Evolutionary conservation across 2,888 invertebrate species (phyloP), one percentile per base, ranked within the genome.

Genomic region (Labia minor): DNA sequence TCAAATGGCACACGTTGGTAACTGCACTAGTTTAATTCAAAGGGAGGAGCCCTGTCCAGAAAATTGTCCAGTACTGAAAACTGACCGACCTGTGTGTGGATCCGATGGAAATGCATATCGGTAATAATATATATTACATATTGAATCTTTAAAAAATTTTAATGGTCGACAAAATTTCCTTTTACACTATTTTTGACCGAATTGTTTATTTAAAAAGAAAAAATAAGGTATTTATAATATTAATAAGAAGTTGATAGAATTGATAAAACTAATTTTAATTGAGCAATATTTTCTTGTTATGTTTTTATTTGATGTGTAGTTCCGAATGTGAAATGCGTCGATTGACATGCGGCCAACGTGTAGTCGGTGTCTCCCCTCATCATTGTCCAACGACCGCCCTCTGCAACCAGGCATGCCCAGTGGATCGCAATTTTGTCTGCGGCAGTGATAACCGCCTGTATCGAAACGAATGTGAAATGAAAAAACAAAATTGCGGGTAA

Each of bases 401-500:
- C 37, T 94, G 94, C 78, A 85, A 88, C 73, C 78, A 80, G 4
- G 82, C 84, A 65, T 90, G 90, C 74, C 84, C 85, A 68, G 85
- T 85, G 19, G 83, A 86, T n/a, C 86, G 86, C 70, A 78, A 83
- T 71, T 92, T 91, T 75, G 90, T 93, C 65, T 94, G 94, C 76
- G 92, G 91, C 37, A 92, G 92, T 8, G 93, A 94, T 78, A 92
- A 91, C 78, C 86, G 91, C 75, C 89, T 94, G 76, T 93, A 94
- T 78, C 86, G 88, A 74, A 92, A 89, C 77, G 90, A 92, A 78
- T 94, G 94, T 75, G 86, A 92, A 76, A 94, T 94, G 93, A 90
- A 89, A 77, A 86, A 89, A 76, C 89, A 89, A 75, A 93, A 93
- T 76, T 94, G 93, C 79, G 93, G 90, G 89, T 89, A 74, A 79